These are phyloP conservation scores for Cassiopea andromeda DNA, from an alignment of 30 jellyfish, hydroid and myxozoan genomes.

Conservation along the genomic window DNA sequence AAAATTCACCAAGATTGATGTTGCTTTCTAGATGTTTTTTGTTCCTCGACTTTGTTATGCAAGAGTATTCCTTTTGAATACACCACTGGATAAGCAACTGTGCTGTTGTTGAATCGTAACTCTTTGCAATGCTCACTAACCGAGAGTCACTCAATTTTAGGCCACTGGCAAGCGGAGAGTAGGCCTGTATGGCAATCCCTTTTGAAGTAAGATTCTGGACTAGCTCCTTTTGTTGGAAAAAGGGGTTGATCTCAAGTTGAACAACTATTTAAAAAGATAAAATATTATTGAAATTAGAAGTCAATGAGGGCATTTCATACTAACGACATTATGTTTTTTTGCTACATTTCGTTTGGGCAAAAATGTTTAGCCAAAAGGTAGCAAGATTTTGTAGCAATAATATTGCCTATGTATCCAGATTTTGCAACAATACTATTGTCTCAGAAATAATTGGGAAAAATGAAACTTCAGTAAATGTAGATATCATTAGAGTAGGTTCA, in stretches of 20 bases:
- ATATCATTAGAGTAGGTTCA: too few relatives aligned
- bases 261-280: conserved; percentile 24
- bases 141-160: conserved; percentile 35
- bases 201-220: conserved; percentile 34
- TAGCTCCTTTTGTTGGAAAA: conserved; percentile 45
- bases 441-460: too few relatives aligned
- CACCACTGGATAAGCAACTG: conserved; percentile 58
- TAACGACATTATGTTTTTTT: too few relatives aligned
- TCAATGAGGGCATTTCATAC: too few relatives aligned
- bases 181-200: conserved; percentile 58
- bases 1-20: conserved; percentile 52
- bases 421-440: too few relatives aligned
- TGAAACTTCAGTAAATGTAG: too few relatives aligned
- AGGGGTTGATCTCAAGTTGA: conserved; percentile 67
- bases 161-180: conserved; percentile 64
- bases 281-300: neutral
- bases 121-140: conserved; percentile 32
- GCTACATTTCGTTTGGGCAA: too few relatives aligned
- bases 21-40: conserved; percentile 45
- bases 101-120: conserved; percentile 56
- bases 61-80: conserved; percentile 51
- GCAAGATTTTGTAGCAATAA: too few relatives aligned
- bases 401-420: too few relatives aligned
- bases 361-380: too few relatives aligned
- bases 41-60: conserved; percentile 54